Conservation (phyloP, 2,888 invertebrate genomes). For the Harpalus rufipes region DNA sequence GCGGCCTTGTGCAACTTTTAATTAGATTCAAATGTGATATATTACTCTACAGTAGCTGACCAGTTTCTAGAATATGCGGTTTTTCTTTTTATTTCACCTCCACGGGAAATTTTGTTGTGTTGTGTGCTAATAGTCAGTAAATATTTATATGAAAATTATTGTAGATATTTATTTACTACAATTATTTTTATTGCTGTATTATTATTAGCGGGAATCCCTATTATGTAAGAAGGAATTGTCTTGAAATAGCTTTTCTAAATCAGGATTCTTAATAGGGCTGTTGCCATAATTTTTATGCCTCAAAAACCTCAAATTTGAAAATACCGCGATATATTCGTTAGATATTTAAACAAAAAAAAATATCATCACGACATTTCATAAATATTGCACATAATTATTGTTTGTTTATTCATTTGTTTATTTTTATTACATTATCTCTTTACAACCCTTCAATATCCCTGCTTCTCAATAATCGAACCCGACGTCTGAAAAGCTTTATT, state of each 20-base stretch:
- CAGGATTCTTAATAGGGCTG: not conserved
- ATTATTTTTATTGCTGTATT: not conserved
- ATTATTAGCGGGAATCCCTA: constrained; percentile 13
- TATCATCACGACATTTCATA: too few species aligned
- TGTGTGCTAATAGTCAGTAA: not conserved
- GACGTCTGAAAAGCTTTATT: too few species aligned
- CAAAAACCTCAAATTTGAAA: too few species aligned
- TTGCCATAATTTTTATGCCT: too few species aligned
- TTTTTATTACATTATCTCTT: too few species aligned
- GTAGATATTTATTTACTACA: constrained; percentile 19
- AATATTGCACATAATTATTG: too few species aligned
- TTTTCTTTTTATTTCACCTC: constrained; percentile 49
- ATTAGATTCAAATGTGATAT: constrained; percentile 60
- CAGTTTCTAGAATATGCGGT: constrained; percentile 40
- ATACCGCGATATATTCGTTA: too few species aligned
- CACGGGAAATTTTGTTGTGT: constrained; percentile 37
- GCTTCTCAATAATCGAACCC: too few species aligned
- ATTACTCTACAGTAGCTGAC: constrained; percentile 14
- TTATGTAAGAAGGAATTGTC: not conserved
- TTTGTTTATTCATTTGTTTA: too few species aligned
- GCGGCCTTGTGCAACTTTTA: constrained; percentile 60
- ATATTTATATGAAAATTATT: constrained; percentile 20
- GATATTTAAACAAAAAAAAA: too few species aligned
- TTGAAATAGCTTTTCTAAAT: not conserved
- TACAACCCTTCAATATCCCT: too few species aligned